These are phyloP conservation scores for Hypomecis punctinalis DNA, from an alignment of 2,888 invertebrate species.

Conservation along the genomic window DNA sequence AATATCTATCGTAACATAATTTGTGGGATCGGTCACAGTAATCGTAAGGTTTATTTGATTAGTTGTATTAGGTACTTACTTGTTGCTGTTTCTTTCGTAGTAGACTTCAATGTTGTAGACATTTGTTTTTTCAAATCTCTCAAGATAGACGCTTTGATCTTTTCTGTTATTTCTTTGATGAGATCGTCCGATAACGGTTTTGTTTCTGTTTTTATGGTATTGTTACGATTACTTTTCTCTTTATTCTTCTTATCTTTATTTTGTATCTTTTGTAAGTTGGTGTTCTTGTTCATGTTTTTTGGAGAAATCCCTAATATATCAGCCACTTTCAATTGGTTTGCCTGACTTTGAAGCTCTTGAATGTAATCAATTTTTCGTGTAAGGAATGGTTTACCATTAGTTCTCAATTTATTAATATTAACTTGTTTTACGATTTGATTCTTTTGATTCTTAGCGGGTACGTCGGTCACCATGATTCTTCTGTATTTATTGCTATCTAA, in stretches of 20 bases:
- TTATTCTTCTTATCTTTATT: neutral
- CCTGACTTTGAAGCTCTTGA: constrained; percentile 4
- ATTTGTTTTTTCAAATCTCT: constrained; percentile 23
- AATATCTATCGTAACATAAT: neutral
- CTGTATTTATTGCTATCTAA: constrained; percentile 13
- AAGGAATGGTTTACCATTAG: neutral
- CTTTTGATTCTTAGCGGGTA: constrained; percentile 1
- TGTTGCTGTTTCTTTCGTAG: constrained; percentile 12
- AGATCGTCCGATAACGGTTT: constrained; percentile 15
- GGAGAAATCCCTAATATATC: neutral
- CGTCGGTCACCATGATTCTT: neutral
- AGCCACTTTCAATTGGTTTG: constrained; percentile 2
- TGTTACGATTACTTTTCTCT: neutral
- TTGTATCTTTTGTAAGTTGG: neutral
- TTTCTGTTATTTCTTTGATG: constrained; percentile 25
- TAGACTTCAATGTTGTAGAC: constrained; percentile 1
- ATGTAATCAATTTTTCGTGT: constrained; percentile 2
- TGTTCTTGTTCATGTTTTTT: neutral
- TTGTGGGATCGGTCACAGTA: neutral
- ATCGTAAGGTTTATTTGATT: neutral
- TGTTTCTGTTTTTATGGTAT: constrained; percentile 1
- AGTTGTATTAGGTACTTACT: constrained; percentile 2
- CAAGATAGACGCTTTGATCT: constrained; percentile 22
- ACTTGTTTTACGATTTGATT: neutral
- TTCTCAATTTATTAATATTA: neutral